Evolutionary conservation across 2,888 invertebrate species (phyloP).

Genomic region (Tipula confusa): DNA sequence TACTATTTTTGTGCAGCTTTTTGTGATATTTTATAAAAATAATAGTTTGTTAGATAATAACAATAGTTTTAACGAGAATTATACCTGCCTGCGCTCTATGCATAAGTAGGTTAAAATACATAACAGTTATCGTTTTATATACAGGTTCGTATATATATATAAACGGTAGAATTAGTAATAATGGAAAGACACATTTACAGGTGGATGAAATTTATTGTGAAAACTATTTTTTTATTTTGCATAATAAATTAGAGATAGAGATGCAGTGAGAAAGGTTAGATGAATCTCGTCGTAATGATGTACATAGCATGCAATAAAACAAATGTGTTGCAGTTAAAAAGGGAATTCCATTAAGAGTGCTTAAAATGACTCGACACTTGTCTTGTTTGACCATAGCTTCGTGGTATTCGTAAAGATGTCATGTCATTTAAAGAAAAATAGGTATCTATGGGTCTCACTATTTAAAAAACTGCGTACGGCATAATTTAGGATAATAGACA

Average conservation of each 20-base stretch:
- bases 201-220: background rate
- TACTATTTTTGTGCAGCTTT: background rate
- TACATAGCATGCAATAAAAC: background rate
- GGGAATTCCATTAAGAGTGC: too few relatives aligned
- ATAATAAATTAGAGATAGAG: background rate
- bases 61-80: constrained; percentile 25
- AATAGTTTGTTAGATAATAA: background rate
- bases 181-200: background rate
- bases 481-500: too few relatives aligned
- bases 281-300: background rate
- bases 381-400: too few relatives aligned
- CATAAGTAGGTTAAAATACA: background rate
- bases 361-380: too few relatives aligned
- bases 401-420: too few relatives aligned
- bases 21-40: background rate
- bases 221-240: background rate
- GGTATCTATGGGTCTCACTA: too few relatives aligned
- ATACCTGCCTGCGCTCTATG: constrained; percentile 3
- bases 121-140: background rate
- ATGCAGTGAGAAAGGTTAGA: background rate
- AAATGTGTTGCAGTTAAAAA: background rate
- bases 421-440: too few relatives aligned
- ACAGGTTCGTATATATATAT: background rate
- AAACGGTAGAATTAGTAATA: background rate
- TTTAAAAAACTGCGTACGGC: too few relatives aligned